A percentile compares a stretch with the other conserved stretches of the same genome.
These are phyloP conservation scores for Pitangus sulphuratus DNA, from an alignment of 2,797 vertebrate genomes.

Conservation along the genomic window DNA sequence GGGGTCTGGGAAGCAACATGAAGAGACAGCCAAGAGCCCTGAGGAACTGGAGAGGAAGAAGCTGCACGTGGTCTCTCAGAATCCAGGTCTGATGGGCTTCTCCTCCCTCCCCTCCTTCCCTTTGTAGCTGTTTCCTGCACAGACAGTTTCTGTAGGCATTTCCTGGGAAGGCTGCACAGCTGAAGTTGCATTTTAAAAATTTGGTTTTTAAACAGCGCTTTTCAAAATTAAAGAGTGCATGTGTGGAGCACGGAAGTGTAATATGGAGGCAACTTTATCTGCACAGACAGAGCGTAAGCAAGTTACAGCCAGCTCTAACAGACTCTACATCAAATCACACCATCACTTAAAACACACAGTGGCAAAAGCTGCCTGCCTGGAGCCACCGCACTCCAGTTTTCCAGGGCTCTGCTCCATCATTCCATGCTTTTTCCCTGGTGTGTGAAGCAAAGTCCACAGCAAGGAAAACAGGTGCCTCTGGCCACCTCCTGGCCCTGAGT, in stretches of 20 bases:
- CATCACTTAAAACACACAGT: not conserved
- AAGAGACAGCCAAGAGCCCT: not conserved
- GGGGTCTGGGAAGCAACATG: not conserved
- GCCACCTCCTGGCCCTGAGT: not conserved
- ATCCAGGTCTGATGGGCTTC: not conserved
- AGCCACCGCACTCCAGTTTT: not conserved
- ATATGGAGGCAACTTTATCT: not conserved
- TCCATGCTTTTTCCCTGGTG: not conserved
- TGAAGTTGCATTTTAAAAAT: not conserved
- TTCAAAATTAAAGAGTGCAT: not conserved
- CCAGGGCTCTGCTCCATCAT: not conserved
- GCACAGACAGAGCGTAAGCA: not conserved
- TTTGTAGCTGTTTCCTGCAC: slow-evolving; percentile 20
- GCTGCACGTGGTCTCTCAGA: not conserved
- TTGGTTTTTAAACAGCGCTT: not conserved
- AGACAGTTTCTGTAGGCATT: not conserved
- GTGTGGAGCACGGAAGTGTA: not conserved
- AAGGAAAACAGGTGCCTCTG: not conserved
- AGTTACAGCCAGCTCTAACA: slow-evolving; percentile 21
- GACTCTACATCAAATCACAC: not conserved
- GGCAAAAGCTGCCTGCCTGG: not conserved
- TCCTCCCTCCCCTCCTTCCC: not conserved
- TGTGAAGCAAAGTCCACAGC: not conserved
- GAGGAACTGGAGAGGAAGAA: not conserved
- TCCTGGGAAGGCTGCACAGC: not conserved